Percentiles rank a stretch among this genome's conserved stretches.
These are phyloP conservation scores for Anoncus sp. DNA, from an alignment of 2,888 invertebrate species.

Conservation along the genomic window DNA sequence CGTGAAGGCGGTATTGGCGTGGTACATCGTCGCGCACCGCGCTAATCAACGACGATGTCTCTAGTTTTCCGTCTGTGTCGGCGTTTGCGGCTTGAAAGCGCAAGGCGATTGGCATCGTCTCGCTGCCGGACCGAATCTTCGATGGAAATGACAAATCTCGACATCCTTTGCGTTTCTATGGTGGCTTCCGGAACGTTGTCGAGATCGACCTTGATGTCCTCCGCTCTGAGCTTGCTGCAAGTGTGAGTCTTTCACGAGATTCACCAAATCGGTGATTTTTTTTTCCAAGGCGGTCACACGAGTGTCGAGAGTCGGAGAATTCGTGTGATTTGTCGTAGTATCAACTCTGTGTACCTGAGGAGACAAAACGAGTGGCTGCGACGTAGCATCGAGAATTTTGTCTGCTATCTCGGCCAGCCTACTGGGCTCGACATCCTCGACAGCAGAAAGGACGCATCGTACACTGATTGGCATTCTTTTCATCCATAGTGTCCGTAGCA, in stretches of 20 bases:
- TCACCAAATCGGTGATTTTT: no score
- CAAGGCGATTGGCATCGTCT: not conserved
- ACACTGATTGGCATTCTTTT: conserved; percentile 28
- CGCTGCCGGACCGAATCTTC: not conserved
- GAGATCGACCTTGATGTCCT: no score
- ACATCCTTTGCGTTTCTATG: not conserved
- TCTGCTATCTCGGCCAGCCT: conserved; percentile 18
- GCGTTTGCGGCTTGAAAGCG: not conserved
- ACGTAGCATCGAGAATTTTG: not conserved
- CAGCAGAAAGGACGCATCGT: not conserved
- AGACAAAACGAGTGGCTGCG: no score
- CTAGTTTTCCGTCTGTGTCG: conserved; percentile 33
- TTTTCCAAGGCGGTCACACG: no score
- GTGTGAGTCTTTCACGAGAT: no score
- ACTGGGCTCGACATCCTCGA: not conserved
- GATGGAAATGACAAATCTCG: conserved; percentile 10
- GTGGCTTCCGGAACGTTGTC: no score
- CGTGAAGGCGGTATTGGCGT: conserved; percentile 28
- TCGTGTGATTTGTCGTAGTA: no score
- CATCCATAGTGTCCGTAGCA: conserved; percentile 5
- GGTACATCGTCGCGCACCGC: conserved; percentile 45
- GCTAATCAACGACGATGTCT: conserved; percentile 10
- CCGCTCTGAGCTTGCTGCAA: no score
- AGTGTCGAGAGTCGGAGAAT: no score
- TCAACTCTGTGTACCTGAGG: no score